Base-by-base conservation (phyloP, 2,888 invertebrate genomes). In the Gryllus longicercus region DNA sequence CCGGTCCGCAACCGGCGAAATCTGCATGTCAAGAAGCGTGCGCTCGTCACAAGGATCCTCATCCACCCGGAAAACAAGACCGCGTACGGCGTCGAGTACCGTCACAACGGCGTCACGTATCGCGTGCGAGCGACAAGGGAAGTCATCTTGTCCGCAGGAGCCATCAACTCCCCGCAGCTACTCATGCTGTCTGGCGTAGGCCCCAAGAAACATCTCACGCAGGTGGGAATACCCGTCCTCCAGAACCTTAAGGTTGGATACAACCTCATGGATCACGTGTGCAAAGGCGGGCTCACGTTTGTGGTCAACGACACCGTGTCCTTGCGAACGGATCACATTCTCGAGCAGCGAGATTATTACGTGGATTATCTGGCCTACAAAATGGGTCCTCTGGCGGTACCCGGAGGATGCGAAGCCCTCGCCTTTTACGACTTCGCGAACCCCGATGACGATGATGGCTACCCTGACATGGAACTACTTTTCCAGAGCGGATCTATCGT, bases 161-260 rank as follows among this genome's bases (percentile, higher is more conserved):
- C 94, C 5, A 91, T 95, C 51, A 93, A 94, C 86, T 90, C 94
- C 11, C 94, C 95, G 0, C 94, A 95, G 85, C 85, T 96, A 11
- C 87, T 96, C 23, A 92, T 95, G 93, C 86, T 95, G 21, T 95
- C 95, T 3, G 96, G 95, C 5, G 90, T 95, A 12, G 93, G 93
- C 1, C 93, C 93, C 0, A 89, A 86, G 81, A 87, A 88, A 51
- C 91, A 93, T 84, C 87, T 93, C 78, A 87, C 89, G 81, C 86
- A 89, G 2, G 85, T 90, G 81, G 77, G 75, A 2, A 80, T 82
- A 8, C 51, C 78, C 11, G 80, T 82, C 25, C 21, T 91, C 0
- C 88, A 88, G 84, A 89, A 92, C 85, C 87, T 91, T 51, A 89
- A 89, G 11, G 93, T 94, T 0, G 94, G 94, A 2, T 88, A 91